Percentiles rank a stretch among this genome's conserved stretches.
These are phyloP conservation scores for Rostratula benghalensis DNA, from an alignment of 2,113 vertebrate species.

Conservation along the genomic window DNA sequence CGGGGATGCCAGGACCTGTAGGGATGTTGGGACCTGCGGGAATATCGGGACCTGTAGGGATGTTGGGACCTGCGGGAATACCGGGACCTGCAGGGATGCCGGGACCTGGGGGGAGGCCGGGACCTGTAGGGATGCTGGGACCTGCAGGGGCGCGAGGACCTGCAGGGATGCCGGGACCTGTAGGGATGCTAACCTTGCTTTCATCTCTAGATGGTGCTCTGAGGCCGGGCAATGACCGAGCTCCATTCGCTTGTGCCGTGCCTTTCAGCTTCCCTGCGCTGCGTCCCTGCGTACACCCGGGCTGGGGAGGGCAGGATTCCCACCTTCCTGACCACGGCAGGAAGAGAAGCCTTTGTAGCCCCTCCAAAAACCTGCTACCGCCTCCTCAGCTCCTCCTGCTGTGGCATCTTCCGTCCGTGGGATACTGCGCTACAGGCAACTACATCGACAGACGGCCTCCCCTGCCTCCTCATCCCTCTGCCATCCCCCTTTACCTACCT, in stretches of 20 bases:
- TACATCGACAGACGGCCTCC: rapidly evolving
- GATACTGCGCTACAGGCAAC: too few species aligned
- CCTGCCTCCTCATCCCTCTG: not conserved
- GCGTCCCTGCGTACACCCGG: rapidly evolving
- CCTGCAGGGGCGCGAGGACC: not conserved
- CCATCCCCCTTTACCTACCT: not conserved
- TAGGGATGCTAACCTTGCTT: not conserved
- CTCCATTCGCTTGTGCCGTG: rapidly evolving
- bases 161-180: too few species aligned
- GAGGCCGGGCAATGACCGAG: not conserved
- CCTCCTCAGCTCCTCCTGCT: not conserved
- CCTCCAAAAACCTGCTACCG: not conserved
- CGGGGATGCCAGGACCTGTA: not conserved
- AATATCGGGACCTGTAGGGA: not conserved
- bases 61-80: not conserved
- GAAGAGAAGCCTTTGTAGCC: not conserved
- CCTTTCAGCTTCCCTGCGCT: rapidly evolving
- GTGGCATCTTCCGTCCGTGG: not conserved
- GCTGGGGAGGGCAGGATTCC: not conserved
- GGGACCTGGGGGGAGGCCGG: not conserved
- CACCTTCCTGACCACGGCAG: rapidly evolving
- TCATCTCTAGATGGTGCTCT: slow-evolving; percentile 67
- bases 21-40: not conserved
- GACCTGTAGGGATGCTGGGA: not conserved
- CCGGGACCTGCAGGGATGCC: too few species aligned